Evolutionary conservation across 1,140 invertebrate species (phyloP).

Genomic region (Trichogramma pretiosum): DNA sequence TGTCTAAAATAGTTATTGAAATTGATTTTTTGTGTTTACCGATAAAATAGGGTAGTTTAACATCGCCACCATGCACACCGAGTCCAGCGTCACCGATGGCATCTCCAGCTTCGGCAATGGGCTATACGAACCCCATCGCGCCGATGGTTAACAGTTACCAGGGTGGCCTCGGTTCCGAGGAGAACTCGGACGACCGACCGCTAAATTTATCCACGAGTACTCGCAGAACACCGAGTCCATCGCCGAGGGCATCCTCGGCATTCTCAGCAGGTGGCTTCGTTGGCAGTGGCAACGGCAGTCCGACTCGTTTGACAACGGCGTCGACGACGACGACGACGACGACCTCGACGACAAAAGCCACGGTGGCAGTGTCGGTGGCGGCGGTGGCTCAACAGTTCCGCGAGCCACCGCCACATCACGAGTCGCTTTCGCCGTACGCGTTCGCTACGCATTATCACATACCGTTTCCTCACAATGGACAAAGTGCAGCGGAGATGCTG

Average conservation of each 20-base stretch:
- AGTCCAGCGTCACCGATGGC: constrained; percentile 30
- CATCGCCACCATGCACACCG: constrained; percentile 27
- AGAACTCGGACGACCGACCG: constrained; percentile 18
- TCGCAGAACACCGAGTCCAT: constrained; percentile 24
- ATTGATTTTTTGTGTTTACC: no score
- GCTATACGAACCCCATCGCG: constrained; percentile 21
- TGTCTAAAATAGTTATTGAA: no score
- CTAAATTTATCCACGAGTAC: constrained; percentile 26
- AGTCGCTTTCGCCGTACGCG: no score
- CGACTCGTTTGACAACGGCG: no score
- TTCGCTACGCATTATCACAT: constrained; percentile 26
- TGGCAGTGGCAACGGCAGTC: no score
- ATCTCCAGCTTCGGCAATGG: constrained; percentile 27
- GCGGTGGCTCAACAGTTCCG: constrained; percentile 26
- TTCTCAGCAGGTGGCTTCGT: constrained; percentile 24
- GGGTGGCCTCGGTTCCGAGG: constrained; percentile 12
- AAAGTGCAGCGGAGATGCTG: constrained; percentile 21
- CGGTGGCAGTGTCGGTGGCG: constrained; percentile 7
- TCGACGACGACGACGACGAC: no score
- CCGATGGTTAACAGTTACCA: constrained; percentile 16
- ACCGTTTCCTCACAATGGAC: constrained; percentile 26
- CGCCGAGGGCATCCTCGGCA: constrained; percentile 18
- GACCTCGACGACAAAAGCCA: background rate
- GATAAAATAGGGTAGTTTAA: constrained; percentile 25
- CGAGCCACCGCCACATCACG: constrained; percentile 25